phyloP scores from a whole-genome alignment of 1,140 invertebrate species.

The Physella acuta region DNA sequence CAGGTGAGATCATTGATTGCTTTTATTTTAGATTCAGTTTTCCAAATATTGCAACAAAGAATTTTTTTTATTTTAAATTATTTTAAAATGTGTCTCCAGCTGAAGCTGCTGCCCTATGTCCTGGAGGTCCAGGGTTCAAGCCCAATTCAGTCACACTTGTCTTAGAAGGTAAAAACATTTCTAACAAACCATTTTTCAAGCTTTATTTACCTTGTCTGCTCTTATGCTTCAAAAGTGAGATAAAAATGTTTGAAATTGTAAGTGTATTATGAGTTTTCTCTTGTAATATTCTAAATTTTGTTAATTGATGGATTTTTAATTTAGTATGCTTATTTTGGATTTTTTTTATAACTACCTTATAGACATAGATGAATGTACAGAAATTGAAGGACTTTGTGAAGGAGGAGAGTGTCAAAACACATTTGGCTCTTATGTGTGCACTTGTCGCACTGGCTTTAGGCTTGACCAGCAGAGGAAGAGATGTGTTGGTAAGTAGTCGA shows the following conservation, averaged over 20 bases:
- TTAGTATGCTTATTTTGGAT: no score
- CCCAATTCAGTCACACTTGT: slow-evolving; percentile 78
- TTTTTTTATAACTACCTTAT: slow-evolving; percentile 12
- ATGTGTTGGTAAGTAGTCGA: slow-evolving; percentile 76
- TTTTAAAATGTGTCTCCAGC: slow-evolving; percentile 53
- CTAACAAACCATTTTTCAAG: no score
- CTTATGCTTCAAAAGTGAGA: no score
- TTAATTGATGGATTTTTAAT: no score
- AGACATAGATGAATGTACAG: slow-evolving; percentile 76
- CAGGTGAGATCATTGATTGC: slow-evolving; percentile 42
- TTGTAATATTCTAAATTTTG: no score
- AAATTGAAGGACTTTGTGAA: slow-evolving; percentile 74
- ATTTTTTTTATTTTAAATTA: not conserved
- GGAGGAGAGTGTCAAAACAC: slow-evolving; percentile 88
- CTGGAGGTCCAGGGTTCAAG: slow-evolving; percentile 79
- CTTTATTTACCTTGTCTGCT: no score
- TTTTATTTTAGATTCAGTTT: not conserved
- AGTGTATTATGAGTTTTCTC: no score
- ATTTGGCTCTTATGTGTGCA: slow-evolving; percentile 82
- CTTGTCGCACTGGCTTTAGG: slow-evolving; percentile 74
- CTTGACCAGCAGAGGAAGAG: slow-evolving; percentile 69
- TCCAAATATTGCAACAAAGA: not conserved
- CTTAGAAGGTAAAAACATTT: slow-evolving; percentile 53
- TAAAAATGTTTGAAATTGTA: no score
- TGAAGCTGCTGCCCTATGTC: slow-evolving; percentile 78